Percentiles rank a stretch among this genome's conserved stretches.
phyloP scores from a whole-genome alignment of 1,140 invertebrate species.

The Drosophila trapezifrons region DNA sequence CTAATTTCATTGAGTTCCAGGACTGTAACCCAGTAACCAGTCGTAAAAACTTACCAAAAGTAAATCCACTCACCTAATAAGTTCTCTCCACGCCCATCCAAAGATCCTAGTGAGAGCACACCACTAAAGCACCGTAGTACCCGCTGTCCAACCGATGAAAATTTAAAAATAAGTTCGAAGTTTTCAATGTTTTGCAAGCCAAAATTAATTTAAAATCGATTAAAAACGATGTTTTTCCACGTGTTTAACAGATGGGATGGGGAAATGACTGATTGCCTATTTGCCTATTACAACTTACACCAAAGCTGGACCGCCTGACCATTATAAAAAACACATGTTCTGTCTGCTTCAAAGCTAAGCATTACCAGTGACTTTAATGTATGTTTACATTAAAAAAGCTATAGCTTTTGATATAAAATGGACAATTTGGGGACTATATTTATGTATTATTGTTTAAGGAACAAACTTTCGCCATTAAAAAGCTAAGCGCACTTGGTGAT shows the following conservation, averaged over 20 bases:
- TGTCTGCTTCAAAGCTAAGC: constrained; percentile 9
- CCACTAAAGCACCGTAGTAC: no score
- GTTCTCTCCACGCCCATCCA: no score
- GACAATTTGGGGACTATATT: background rate
- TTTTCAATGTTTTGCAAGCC: no score
- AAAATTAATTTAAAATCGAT: background rate
- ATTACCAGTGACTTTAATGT: constrained; percentile 8
- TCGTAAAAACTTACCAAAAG: background rate
- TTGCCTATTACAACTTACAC: no score
- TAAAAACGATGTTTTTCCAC: no score
- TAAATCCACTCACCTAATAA: no score
- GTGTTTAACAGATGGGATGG: no score
- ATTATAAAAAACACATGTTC: background rate
- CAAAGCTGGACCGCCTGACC: background rate
- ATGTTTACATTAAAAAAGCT: constrained; percentile 10
- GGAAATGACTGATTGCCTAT: background rate
- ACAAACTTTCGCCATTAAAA: background rate
- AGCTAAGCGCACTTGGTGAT: constrained; percentile 13
- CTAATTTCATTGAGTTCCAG: background rate
- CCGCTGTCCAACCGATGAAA: no score
- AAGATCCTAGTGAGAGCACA: no score
- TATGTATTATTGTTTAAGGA: background rate
- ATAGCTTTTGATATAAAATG: constrained; percentile 3
- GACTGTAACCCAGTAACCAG: no score
- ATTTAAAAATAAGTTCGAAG: no score